Evolutionary conservation across 1,140 invertebrate genomes (phyloP).

Genomic region (Sitobion miscanthi): DNA sequence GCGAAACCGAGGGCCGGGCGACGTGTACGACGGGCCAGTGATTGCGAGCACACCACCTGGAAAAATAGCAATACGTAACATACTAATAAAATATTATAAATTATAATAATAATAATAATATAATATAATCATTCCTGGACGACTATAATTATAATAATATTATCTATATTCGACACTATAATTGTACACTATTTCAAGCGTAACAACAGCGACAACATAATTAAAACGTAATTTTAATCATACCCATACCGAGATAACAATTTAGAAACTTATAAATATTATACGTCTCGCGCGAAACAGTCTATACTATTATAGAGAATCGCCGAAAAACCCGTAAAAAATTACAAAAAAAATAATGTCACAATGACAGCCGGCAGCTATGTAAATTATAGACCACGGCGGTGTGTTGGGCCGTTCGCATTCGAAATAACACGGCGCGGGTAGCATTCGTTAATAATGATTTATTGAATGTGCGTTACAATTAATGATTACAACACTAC

Average conservation of each 20-base stretch:
- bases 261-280: background rate
- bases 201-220: background rate
- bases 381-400: background rate
- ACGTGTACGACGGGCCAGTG: slow-evolving; percentile 71
- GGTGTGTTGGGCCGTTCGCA: background rate
- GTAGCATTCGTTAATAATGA: background rate
- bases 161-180: background rate
- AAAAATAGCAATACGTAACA: background rate
- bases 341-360: background rate
- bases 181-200: background rate
- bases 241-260: background rate
- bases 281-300: background rate
- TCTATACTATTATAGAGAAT: background rate
- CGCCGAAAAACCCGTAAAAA: background rate
- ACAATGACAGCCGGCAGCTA: background rate
- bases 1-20: slow-evolving; percentile 75
- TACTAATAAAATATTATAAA: too few species aligned
- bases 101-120: too few species aligned
- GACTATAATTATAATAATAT: background rate
- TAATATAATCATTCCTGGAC: too few species aligned
- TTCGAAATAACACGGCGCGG: background rate
- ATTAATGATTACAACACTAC: too few species aligned
- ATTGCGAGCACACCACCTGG: slow-evolving; percentile 70
- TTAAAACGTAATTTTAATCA: background rate
- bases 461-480: too few species aligned